Percentiles rank a stretch among this genome's conserved stretches.
These are phyloP conservation scores for Lutjanus campechanus DNA, from an alignment of 2,797 vertebrate genomes.

Conservation along the genomic window DNA sequence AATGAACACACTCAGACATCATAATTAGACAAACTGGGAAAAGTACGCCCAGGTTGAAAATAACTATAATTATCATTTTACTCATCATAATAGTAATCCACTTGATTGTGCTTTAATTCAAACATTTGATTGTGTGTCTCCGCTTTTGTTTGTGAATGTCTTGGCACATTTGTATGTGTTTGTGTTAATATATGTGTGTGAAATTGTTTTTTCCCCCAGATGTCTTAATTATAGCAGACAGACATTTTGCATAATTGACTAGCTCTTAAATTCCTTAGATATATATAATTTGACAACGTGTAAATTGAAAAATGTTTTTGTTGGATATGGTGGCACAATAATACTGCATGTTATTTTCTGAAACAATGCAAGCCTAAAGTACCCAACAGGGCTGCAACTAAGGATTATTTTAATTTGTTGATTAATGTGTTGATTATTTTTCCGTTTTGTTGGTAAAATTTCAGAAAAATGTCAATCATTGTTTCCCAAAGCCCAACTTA, in stretches of 20 bases:
- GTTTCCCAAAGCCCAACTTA: too few species aligned
- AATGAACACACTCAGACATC: constrained; percentile 28
- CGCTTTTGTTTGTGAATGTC: neutral
- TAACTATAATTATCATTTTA: constrained; percentile 53
- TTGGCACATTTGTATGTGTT: constrained; percentile 1
- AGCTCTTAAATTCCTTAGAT: constrained; percentile 17
- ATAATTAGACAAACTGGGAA: constrained; percentile 50
- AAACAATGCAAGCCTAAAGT: neutral
- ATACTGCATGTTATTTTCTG: neutral
- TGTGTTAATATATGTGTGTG: constrained; percentile 7
- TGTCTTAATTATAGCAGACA: constrained; percentile 27
- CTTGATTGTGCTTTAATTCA: constrained; percentile 21
- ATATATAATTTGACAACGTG: neutral
- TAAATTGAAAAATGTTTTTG: constrained; percentile 5
- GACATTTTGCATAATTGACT: constrained; percentile 24
- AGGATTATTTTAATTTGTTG: too few species aligned
- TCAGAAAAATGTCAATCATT: too few species aligned
- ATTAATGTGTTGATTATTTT: too few species aligned
- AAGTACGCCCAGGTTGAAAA: constrained; percentile 26
- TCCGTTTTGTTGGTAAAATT: too few species aligned
- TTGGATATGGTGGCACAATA: neutral
- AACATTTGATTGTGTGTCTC: too few species aligned
- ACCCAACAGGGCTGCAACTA: too few species aligned
- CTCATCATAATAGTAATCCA: constrained; percentile 43
- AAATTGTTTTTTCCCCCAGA: constrained; percentile 1